Base-by-base conservation (phyloP, 64 coral and sea anemone species). In the Montipora cactus region DNA sequence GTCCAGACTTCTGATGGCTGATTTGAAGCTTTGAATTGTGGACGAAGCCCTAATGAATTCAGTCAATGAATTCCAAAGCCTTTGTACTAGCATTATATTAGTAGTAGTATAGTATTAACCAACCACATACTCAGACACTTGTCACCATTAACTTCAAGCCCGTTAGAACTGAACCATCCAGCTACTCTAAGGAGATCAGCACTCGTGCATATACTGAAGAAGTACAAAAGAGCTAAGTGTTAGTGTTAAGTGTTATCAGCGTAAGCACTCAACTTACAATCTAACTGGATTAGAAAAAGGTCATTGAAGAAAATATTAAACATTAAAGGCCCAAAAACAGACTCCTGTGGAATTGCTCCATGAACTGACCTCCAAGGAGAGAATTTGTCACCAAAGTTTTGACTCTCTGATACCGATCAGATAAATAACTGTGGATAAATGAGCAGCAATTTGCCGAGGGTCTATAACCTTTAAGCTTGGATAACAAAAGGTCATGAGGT, bases 401-500 rank as follows among this genome's bases (percentile, higher is more conserved):
- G 50, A 91, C 89, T 81, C 64, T 92, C 37, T 37, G 80, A 84
- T 52, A 84, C 45, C 81, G 90, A 52, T 92, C 90, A 74, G 80
- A 75, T 53, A 92, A 55, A 85, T 84, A 92, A 86, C 83, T 92
- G 49, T 44, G 37, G 28, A 84, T 83, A 55, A 92, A 74, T 77
- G 25, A 75, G 23, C 79, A 84, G 74, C 90, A 47, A 83, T 71
- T 77, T 19, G n/a, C 73, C 2, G 37, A 37, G 37, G 37, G 37
- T 37, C 80, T 80, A 85, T 92, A 92, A 70, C 69, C 90, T 75
- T 64, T 51, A 61, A 92, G 80, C 72, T 92, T 85, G 75, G 80
- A 80, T 71, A 92, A 84, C 51, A 92, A 80, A 55, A 85, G 75
- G 46, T 85, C 80, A 74, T 77, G 71, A 61, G 90, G 90, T 92